Evolutionary conservation across 2,888 invertebrate species (phyloP).

Genomic region (Lucinisca nassula): DNA sequence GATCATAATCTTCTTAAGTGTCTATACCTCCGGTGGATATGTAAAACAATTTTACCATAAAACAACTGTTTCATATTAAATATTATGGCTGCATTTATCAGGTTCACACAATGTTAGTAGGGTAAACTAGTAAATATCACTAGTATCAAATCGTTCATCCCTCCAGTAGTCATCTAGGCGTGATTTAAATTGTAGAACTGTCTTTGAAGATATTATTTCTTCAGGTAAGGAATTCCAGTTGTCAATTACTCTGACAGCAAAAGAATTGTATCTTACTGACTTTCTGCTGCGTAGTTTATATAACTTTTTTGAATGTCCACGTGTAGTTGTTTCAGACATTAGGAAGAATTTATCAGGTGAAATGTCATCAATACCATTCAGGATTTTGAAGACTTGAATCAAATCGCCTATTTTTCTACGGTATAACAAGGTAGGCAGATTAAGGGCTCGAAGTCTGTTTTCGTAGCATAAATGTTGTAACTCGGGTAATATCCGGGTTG

Average conservation of each 20-base stretch:
- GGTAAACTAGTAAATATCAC: not conserved
- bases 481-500: conserved; percentile 17
- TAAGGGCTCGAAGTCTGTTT: conserved; percentile 9
- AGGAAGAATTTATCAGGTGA: not conserved
- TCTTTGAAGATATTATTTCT: not conserved
- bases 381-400: conserved; percentile 26
- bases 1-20: too few relatives aligned
- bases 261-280: not conserved
- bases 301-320: not conserved
- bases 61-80: too few relatives aligned
- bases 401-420: conserved; percentile 12
- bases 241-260: not conserved
- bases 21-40: too few relatives aligned
- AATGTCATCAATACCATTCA: conserved; percentile 2
- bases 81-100: too few relatives aligned
- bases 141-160: not conserved
- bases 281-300: not conserved
- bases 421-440: conserved; percentile 19
- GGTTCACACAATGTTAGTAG: too few relatives aligned
- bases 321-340: not conserved
- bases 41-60: too few relatives aligned
- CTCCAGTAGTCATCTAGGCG: not conserved
- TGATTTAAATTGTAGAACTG: not conserved
- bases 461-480: not conserved
- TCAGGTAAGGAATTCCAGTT: not conserved